Conservation (phyloP, 2,113 vertebrate species). For the Bujurquina vittata region DNA sequence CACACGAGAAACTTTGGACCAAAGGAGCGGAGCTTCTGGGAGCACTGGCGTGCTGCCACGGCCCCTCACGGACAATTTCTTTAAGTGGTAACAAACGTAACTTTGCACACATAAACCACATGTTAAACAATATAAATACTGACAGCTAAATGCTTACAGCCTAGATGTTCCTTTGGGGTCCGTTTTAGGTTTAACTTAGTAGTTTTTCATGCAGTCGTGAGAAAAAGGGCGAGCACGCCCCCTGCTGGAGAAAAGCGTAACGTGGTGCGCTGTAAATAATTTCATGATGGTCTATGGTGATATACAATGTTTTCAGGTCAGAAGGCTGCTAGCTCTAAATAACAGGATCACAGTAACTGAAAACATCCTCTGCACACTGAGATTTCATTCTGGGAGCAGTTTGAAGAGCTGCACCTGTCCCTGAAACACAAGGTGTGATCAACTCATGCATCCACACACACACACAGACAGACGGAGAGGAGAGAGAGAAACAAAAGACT, state of each 20-base stretch:
- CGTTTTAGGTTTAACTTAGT: not conserved
- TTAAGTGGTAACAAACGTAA: not conserved
- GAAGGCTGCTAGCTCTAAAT: too few relatives aligned
- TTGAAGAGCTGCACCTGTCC: too few relatives aligned
- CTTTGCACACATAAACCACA: not conserved
- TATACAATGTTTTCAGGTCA: too few relatives aligned
- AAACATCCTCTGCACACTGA: too few relatives aligned
- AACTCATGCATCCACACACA: too few relatives aligned
- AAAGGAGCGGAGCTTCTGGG: slow-evolving; percentile 49
- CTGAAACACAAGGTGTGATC: too few relatives aligned
- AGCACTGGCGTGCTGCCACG: slow-evolving; percentile 24
- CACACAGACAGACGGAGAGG: too few relatives aligned
- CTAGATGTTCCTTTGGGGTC: not conserved
- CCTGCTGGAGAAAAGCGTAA: slow-evolving; percentile 42
- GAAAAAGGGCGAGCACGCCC: slow-evolving; percentile 25
- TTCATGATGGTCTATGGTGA: too few relatives aligned
- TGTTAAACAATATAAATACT: not conserved
- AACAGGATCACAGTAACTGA: too few relatives aligned
- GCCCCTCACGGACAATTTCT: not conserved
- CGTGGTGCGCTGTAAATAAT: not conserved
- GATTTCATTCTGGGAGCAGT: too few relatives aligned
- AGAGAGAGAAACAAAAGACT: too few relatives aligned
- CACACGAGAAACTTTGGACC: slow-evolving; percentile 42
- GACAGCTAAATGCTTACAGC: not conserved
- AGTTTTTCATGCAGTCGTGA: not conserved